Evolutionary conservation across 2,113 vertebrate genomes (phyloP).

Genomic region (Stigmatopora argus): DNA sequence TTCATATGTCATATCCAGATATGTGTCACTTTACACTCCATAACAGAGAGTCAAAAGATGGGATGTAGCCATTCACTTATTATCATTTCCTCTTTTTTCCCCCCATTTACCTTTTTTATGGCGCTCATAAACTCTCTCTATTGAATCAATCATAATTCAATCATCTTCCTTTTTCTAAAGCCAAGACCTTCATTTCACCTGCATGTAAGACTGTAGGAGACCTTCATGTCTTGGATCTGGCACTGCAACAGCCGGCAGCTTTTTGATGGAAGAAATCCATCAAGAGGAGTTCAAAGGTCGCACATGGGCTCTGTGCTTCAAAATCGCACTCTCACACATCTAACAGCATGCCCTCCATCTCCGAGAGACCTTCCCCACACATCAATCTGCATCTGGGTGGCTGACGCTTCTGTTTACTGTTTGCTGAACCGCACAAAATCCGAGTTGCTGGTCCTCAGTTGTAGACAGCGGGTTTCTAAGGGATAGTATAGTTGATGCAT

Average conservation of each 20-base stretch:
- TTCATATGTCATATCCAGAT: not conserved
- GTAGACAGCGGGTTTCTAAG: not conserved
- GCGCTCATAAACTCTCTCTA: not conserved
- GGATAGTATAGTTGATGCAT: not conserved
- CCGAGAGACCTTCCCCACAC: constrained; percentile 35
- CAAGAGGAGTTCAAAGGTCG: constrained; percentile 59
- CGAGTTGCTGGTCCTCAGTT: not conserved
- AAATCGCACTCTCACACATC: constrained; percentile 46
- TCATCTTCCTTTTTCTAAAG: not conserved
- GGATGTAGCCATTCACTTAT: not conserved
- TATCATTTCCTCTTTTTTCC: too few relatives aligned
- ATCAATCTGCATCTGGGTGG: constrained; percentile 39
- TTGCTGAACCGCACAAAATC: constrained; percentile 22
- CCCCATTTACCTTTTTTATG: constrained; percentile 17
- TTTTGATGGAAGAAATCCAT: constrained; percentile 57
- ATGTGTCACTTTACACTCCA: not conserved
- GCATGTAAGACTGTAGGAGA: constrained; percentile 27
- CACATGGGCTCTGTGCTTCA: constrained; percentile 49
- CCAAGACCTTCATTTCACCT: constrained; percentile 18
- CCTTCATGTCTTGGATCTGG: constrained; percentile 30
- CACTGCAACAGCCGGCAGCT: constrained; percentile 22
- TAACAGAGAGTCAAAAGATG: not conserved
- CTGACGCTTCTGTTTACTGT: constrained; percentile 43
- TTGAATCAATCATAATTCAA: not conserved
- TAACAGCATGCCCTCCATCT: constrained; percentile 46